phyloP scores from a whole-genome alignment of 2,113 vertebrate genomes.

The Andinoacara biseriatus region DNA sequence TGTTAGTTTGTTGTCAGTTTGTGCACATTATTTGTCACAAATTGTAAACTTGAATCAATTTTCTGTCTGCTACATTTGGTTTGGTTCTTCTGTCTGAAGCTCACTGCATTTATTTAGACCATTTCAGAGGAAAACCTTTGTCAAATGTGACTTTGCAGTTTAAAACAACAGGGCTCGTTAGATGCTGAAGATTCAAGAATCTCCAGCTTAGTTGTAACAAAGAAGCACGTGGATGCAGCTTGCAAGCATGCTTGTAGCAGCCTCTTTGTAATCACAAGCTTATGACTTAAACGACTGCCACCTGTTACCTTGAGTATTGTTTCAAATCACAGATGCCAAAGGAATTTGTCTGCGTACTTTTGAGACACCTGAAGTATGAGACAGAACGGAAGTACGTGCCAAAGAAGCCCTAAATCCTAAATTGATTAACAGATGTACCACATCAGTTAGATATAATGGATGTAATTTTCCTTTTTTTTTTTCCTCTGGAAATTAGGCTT shows the following conservation, averaged over 20 bases:
- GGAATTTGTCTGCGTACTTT: neutral
- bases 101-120: neutral
- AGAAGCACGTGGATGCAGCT: neutral
- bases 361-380: neutral
- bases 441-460: neutral
- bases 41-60: neutral
- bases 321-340: neutral
- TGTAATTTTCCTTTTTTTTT: too few species aligned
- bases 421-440: neutral
- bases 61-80: neutral
- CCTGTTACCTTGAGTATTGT: neutral
- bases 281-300: neutral
- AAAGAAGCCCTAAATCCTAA: neutral
- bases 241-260: too few species aligned
- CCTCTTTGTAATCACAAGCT: neutral
- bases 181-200: neutral
- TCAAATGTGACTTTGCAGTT: neutral
- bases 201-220: neutral
- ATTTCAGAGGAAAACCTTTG: neutral
- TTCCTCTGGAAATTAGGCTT: neutral
- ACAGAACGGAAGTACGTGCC: neutral
- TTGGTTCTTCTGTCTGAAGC: neutral
- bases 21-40: neutral
- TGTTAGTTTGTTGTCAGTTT: neutral
- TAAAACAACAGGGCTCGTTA: neutral